Percentiles rank a stretch among this genome's conserved stretches.
These are phyloP conservation scores for Torymus auratus DNA, from an alignment of 2,888 invertebrate species.

Conservation along the genomic window DNA sequence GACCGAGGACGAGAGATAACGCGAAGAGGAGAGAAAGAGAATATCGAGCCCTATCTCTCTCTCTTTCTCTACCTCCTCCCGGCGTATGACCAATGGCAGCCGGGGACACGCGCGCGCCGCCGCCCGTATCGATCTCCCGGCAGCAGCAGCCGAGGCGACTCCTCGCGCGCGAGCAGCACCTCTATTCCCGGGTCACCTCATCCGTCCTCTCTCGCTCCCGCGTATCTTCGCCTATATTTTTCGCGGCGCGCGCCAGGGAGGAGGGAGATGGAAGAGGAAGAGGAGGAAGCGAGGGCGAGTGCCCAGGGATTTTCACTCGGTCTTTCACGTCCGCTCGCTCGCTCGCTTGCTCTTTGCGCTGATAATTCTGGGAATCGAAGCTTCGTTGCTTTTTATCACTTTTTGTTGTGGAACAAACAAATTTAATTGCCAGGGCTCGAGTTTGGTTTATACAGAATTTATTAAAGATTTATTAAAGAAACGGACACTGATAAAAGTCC, in stretches of 20 bases:
- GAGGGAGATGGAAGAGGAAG: neutral
- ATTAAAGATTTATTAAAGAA: too few species aligned
- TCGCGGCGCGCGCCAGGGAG: neutral
- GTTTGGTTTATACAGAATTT: too few species aligned
- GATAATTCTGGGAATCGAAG: constrained; percentile 37
- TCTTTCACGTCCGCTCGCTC: constrained; percentile 16
- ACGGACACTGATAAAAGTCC: too few species aligned
- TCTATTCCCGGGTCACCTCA: constrained; percentile 70
- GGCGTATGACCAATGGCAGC: constrained; percentile 74
- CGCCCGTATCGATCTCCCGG: constrained; percentile 71
- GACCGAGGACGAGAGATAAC: constrained; percentile 38
- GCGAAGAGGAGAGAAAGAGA: constrained; percentile 60
- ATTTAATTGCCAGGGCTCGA: too few species aligned
- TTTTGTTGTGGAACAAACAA: too few species aligned
- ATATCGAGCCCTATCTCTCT: constrained; percentile 67
- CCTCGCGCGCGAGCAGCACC: constrained; percentile 52
- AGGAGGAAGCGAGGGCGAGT: neutral
- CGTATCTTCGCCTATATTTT: constrained; percentile 42
- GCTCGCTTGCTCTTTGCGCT: constrained; percentile 55
- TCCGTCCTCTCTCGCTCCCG: constrained; percentile 66
- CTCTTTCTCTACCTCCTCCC: constrained; percentile 67
- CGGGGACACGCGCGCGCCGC: constrained; percentile 68
- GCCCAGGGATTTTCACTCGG: constrained; percentile 10
- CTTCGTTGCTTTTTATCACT: neutral
- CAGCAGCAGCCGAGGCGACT: constrained; percentile 28